These are phyloP conservation scores for Ceyx margarethae DNA, from an alignment of 2,113 vertebrate genomes.

Conservation along the genomic window DNA sequence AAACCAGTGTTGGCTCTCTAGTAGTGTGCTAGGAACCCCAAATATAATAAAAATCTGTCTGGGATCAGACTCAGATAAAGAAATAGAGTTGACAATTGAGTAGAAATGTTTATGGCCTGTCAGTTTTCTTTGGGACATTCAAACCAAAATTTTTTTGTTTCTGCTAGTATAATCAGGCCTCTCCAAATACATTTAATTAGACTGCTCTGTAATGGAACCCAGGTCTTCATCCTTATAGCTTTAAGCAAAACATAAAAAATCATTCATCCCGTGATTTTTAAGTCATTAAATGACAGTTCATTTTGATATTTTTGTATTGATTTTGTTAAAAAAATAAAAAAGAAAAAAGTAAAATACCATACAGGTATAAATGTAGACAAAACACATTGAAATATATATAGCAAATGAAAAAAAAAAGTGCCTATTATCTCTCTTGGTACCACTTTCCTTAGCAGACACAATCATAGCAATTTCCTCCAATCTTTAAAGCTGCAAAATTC, in stretches of 20 bases:
- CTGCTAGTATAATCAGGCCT: background rate
- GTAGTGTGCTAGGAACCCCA: rapidly evolving
- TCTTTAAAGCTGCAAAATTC: background rate
- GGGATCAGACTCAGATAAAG: background rate
- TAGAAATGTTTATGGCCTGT: background rate
- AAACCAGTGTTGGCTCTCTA: background rate
- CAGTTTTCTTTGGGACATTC: background rate
- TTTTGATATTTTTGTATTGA: background rate
- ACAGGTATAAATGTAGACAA: background rate
- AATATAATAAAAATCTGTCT: background rate
- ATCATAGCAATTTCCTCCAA: background rate
- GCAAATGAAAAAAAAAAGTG: background rate
- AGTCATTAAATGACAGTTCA: background rate
- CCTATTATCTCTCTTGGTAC: background rate
- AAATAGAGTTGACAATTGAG: background rate
- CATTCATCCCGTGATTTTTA: background rate
- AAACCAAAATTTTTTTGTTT: background rate
- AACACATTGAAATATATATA: background rate
- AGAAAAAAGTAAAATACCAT: background rate
- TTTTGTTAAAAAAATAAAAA: background rate
- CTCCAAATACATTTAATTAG: background rate
- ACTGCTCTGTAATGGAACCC: background rate
- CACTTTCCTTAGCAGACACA: background rate
- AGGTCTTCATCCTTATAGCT: background rate
- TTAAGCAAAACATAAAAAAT: background rate